A percentile compares a stretch with the other conserved stretches of the same genome.
phyloP scores from a whole-genome alignment of 2,113 vertebrate genomes.

The Eublepharis macularius region DNA sequence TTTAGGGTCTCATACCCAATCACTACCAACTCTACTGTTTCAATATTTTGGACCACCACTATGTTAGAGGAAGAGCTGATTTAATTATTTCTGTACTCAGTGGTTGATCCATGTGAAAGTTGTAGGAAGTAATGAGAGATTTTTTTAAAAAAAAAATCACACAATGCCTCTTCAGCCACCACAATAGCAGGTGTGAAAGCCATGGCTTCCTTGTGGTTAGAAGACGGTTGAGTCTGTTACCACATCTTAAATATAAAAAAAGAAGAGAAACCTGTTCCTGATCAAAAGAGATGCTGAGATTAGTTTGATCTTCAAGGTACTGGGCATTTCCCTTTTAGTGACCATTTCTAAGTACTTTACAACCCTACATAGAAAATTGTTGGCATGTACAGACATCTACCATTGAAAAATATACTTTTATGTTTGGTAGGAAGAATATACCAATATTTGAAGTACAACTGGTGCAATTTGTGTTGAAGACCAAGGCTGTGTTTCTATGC shows the following conservation, averaged over 20 bases:
- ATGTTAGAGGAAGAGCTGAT: neutral
- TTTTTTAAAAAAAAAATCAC: neutral
- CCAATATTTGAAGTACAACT: neutral
- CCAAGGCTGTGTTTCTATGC: too few species aligned
- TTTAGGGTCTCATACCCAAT: neutral
- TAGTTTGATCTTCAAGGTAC: slow-evolving; percentile 55
- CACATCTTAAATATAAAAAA: slow-evolving; percentile 60
- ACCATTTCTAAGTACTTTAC: slow-evolving; percentile 53
- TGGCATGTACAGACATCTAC: slow-evolving; percentile 23
- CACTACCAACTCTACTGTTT: neutral
- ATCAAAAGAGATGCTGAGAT: slow-evolving; percentile 62
- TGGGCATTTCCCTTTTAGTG: slow-evolving; percentile 64
- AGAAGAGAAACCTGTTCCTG: slow-evolving; percentile 64
- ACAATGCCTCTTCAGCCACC: slow-evolving; percentile 32
- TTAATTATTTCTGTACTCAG: neutral
- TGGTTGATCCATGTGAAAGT: neutral
- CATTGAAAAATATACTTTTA: neutral
- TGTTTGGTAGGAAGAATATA: neutral
- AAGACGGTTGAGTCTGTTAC: slow-evolving; percentile 39
- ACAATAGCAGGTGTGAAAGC: fast-evolving
- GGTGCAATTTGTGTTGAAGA: neutral
- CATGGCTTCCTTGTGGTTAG: slow-evolving; percentile 46
- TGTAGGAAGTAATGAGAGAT: neutral
- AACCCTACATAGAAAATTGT: slow-evolving; percentile 29
- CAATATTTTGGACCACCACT: neutral